Base-by-base conservation (phyloP, 2,888 invertebrate species). In the Stomorhina lunata region DNA sequence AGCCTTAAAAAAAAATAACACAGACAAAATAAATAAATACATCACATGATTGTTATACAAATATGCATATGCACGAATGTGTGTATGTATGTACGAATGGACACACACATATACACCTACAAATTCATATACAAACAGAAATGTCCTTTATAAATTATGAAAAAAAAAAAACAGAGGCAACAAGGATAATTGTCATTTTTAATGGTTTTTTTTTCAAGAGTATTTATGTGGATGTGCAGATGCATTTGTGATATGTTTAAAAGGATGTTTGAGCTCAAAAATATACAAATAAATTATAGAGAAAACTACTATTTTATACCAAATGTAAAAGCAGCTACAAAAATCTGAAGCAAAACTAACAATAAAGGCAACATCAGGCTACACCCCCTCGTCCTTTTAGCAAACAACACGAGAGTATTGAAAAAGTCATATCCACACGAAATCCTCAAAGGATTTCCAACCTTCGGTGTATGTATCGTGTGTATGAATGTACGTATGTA, bases 211-310 rank as follows among this genome's bases (percentile, higher is more conserved):
- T 65, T 65, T 65, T 34, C 12, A 32, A 22, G 40, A 20, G 10
- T 66, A 43, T 45, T 6, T 20, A 37, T 69, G 27, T 40, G 37
- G 17, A 22, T 32, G 17, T 2, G 43, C n/a, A 12, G 6, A 77
- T 57, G 15, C 53, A 34, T 45, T 66, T 45, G 10, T 15, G 34
- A 6, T 34, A n/a, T 20, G 4, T 29, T 2, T 17, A 32, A 15
- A 17, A 37, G 7, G 2, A 55, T 17, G 55, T 63, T n/a, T 45
- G 29, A 32, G 55, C 17, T 68, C 50, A 63, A 78, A 78, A 57
- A 48, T 65, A 72, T 59, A 72, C 57, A 79, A n/a, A 79, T 59
- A 61, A 72, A 65, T 66, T 55, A 65, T 78, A 29, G 22, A 57
- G 25, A 20, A 29, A 65, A 48, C 48, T 65, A 65, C 22, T 32